Conservation (phyloP, 92 coral and sea anemone species). For the Anthopleura xanthogrammica region DNA sequence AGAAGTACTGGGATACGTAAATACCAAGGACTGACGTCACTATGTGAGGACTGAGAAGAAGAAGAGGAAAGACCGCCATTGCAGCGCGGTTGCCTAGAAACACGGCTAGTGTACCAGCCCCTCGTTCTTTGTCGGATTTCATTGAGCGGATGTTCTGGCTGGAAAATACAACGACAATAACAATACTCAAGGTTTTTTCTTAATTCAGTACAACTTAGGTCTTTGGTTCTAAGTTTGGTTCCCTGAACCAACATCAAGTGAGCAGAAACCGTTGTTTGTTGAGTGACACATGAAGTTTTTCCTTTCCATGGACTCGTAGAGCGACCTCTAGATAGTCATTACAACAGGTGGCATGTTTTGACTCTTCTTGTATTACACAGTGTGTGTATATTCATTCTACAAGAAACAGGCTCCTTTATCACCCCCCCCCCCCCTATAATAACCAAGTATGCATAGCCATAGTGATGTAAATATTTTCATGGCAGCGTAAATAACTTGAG, state of each 20-base stretch:
- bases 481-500: not conserved
- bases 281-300: too few species aligned
- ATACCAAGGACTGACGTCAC: constrained; percentile 42
- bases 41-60: constrained; percentile 67
- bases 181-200: not conserved
- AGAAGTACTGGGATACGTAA: constrained; percentile 39
- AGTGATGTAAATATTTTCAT: not conserved
- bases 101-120: constrained; percentile 67
- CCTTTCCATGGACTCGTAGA: too few species aligned
- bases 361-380: too few species aligned
- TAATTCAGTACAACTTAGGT: not conserved
- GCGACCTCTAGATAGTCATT: too few species aligned
- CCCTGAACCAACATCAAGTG: too few species aligned
- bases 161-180: not conserved
- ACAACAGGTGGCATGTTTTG: too few species aligned
- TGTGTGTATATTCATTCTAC: too few species aligned
- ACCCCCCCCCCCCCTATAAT: too few species aligned
- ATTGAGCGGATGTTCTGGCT: constrained; percentile 89
- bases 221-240: too few species aligned
- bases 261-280: too few species aligned
- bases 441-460: not conserved
- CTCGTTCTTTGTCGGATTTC: constrained; percentile 51
- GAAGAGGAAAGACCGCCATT: constrained; percentile 52
- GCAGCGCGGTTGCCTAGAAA: constrained; percentile 65
- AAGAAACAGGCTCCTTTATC: not conserved